Conservation (phyloP, 2,888 invertebrate species). For the Danaus chrysippus region DNA sequence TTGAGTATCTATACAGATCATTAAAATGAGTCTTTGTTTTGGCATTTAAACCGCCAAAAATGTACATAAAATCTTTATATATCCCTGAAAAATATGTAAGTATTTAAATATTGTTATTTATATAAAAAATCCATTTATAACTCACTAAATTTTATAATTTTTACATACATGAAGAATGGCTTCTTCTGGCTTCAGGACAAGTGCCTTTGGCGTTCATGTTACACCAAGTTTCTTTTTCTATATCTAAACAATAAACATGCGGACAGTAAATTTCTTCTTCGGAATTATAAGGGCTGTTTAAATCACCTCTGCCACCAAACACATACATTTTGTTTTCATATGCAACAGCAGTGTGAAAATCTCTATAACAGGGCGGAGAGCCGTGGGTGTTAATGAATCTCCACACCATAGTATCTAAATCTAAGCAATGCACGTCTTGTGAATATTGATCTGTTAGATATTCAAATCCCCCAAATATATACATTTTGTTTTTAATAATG, state of each 20-base stretch:
- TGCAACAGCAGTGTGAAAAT: conserved; percentile 93
- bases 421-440: conserved; percentile 86
- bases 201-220: conserved; percentile 79
- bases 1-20: conserved; percentile 88
- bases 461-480: conserved; percentile 94
- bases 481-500: conserved; percentile 88
- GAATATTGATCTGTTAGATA: conserved; percentile 90
- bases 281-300: conserved; percentile 70
- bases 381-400: conserved; percentile 81
- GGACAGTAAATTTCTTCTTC: conserved; percentile 88
- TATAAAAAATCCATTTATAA: conserved; percentile 10
- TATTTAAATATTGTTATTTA: conserved; percentile 1
- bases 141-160: too few relatives aligned
- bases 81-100: conserved; percentile 82
- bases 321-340: conserved; percentile 90
- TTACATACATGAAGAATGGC: conserved; percentile 93
- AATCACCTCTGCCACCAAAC: conserved; percentile 93
- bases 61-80: conserved; percentile 86
- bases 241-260: conserved; percentile 87
- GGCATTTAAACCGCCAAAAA: conserved; percentile 95
- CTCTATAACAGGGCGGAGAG: conserved; percentile 84
- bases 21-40: conserved; percentile 87
- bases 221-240: conserved; percentile 84
- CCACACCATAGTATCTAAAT: conserved; percentile 88
- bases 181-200: conserved; percentile 89